Percentiles rank a stretch among this genome's conserved stretches.
These are phyloP conservation scores for Drosophila ogumai DNA, from an alignment of 1,140 invertebrate species.

Conservation along the genomic window DNA sequence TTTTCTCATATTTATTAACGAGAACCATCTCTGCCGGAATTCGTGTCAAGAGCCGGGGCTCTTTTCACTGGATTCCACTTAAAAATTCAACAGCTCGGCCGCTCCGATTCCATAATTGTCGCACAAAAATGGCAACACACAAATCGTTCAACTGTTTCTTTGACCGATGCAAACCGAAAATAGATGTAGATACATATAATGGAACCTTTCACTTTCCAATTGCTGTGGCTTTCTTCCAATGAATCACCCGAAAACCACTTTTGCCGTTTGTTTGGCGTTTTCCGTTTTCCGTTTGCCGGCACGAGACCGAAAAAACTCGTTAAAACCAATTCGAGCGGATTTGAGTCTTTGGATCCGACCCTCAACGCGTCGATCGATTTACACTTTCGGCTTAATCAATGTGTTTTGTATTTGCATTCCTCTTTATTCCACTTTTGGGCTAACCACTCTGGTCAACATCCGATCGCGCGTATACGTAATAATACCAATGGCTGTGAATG, in stretches of 20 bases:
- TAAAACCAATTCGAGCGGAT: constrained; percentile 10
- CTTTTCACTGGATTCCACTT: constrained; percentile 18
- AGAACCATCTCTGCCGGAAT: constrained; percentile 51
- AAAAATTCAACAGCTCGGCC: constrained; percentile 38
- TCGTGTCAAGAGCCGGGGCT: constrained; percentile 42
- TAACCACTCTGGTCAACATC: constrained; percentile 26
- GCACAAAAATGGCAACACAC: constrained; percentile 29
- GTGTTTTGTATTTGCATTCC: constrained; percentile 36
- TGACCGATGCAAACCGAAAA: constrained; percentile 23
- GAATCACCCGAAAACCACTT: constrained; percentile 32
- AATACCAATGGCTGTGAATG: constrained; percentile 10
- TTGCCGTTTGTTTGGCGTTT: constrained; percentile 11
- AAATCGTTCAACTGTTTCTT: constrained; percentile 57
- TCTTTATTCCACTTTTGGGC: neutral
- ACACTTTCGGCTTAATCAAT: constrained; percentile 47
- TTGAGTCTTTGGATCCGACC: constrained; percentile 16
- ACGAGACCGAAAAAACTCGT: constrained; percentile 40
- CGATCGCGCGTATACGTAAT: constrained; percentile 25
- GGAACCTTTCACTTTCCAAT: constrained; percentile 44
- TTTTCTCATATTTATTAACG: constrained; percentile 50
- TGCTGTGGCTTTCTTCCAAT: constrained; percentile 36
- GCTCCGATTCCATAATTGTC: constrained; percentile 67
- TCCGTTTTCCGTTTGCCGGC: constrained; percentile 22
- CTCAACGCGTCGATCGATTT: constrained; percentile 43
- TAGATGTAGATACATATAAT: constrained; percentile 17